These are phyloP conservation scores for Gadopsis marmoratus DNA, from an alignment of 2,797 vertebrate genomes.

Conservation along the genomic window DNA sequence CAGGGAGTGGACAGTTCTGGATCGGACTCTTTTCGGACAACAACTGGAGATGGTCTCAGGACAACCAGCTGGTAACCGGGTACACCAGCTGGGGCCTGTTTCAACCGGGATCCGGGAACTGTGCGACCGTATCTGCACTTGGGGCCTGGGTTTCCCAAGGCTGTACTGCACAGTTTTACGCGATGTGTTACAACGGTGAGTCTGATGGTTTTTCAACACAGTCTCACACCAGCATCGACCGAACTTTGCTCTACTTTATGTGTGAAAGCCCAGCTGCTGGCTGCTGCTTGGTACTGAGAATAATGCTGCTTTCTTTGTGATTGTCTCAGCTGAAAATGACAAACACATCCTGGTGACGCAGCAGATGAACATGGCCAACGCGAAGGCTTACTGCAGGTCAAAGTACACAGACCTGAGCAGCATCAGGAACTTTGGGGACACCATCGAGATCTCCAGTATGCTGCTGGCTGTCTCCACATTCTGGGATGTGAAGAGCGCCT, in stretches of 20 bases:
- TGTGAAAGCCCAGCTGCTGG: no score
- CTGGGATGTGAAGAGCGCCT: neutral
- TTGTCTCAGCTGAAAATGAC: neutral
- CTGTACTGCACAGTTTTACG: accelerated
- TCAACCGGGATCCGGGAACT: accelerated
- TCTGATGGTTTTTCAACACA: neutral
- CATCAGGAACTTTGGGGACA: accelerated
- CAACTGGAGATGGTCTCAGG: conserved; percentile 26
- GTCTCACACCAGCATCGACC: no score
- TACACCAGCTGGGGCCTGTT: accelerated
- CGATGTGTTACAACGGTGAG: conserved; percentile 37
- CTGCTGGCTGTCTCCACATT: neutral
- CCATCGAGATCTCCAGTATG: accelerated
- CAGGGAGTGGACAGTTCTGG: neutral
- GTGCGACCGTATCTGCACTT: accelerated
- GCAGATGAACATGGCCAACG: neutral
- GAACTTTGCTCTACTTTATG: no score
- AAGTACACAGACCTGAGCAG: conserved; percentile 26
- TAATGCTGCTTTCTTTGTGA: neutral
- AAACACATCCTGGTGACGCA: neutral
- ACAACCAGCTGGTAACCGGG: accelerated
- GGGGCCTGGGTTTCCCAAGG: accelerated
- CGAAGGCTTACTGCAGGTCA: conserved; percentile 22
- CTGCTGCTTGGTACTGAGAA: no score
- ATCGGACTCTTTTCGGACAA: conserved; percentile 30